phyloP scores from a whole-genome alignment of 2,113 vertebrate genomes.

The Paracanthobrama guichenoti region DNA sequence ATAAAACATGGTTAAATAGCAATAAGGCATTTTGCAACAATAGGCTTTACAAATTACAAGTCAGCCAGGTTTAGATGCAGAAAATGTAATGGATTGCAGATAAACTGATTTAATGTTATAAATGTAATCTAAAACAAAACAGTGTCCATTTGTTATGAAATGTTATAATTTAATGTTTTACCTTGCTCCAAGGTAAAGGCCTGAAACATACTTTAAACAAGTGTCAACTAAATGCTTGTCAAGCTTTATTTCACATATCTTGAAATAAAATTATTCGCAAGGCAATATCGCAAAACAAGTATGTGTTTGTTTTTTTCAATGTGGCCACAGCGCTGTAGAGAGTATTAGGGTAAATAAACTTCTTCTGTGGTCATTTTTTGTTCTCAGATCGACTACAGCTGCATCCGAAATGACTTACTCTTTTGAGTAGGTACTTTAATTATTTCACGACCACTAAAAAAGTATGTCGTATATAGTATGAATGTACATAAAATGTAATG shows the following conservation, averaged over 20 bases:
- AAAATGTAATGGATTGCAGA: background rate
- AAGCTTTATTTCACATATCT: background rate
- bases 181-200: background rate
- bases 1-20: background rate
- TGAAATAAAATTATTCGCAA: background rate
- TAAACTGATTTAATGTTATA: background rate
- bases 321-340: background rate
- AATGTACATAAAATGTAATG: no score
- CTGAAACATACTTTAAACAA: background rate
- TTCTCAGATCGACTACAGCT: background rate
- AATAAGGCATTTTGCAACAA: background rate
- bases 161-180: background rate
- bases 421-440: no score
- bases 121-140: background rate
- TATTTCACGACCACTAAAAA: no score
- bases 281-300: background rate
- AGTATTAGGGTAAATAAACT: background rate
- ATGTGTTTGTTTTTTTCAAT: background rate
- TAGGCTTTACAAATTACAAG: background rate
- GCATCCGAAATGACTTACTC: no score
- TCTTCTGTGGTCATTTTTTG: background rate
- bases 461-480: no score
- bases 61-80: background rate
- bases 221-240: no score
- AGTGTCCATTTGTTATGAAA: background rate